These are phyloP conservation scores for Notolepis coatsorum DNA, from an alignment of 2,797 vertebrate species.

Conservation along the genomic window DNA sequence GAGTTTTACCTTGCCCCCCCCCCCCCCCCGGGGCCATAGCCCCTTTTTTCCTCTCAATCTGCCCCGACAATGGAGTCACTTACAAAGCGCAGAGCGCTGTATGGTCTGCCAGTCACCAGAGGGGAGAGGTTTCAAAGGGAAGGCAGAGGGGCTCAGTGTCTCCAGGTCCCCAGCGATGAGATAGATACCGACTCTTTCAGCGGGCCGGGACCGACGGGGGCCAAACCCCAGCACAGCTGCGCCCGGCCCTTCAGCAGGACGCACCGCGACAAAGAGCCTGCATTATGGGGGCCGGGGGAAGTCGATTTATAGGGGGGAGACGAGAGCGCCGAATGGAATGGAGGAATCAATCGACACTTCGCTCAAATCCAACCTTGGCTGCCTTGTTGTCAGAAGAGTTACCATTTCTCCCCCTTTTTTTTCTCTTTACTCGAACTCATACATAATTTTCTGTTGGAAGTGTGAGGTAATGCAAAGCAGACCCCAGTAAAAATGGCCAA, in stretches of 20 bases:
- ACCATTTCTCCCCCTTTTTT: constrained; percentile 27
- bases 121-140: constrained; percentile 84
- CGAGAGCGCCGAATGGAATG: constrained; percentile 37
- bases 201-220: constrained; percentile 51
- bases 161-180: constrained; percentile 77
- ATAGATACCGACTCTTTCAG: constrained; percentile 74
- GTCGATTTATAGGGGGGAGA: constrained; percentile 46
- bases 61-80: constrained; percentile 94
- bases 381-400: constrained; percentile 42
- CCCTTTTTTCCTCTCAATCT: constrained; percentile 81
- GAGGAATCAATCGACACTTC: constrained; percentile 47
- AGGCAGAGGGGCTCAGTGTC: constrained; percentile 77
- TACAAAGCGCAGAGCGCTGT: constrained; percentile 86
- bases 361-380: constrained; percentile 30
- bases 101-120: constrained; percentile 84
- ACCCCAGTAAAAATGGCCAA: constrained; percentile 40
- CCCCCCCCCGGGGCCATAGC: constrained; percentile 81
- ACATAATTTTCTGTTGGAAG: constrained; percentile 42
- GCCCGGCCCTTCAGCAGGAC: constrained; percentile 58
- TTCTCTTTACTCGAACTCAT: constrained; percentile 39
- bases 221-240: constrained; percentile 72
- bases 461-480: constrained; percentile 58
- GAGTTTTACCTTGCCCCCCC: constrained; percentile 76
- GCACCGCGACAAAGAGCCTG: constrained; percentile 56
- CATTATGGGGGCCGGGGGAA: constrained; percentile 20